Evolutionary conservation across 2,888 invertebrate genomes (phyloP).

Genomic region (Lochmaea crataegi): DNA sequence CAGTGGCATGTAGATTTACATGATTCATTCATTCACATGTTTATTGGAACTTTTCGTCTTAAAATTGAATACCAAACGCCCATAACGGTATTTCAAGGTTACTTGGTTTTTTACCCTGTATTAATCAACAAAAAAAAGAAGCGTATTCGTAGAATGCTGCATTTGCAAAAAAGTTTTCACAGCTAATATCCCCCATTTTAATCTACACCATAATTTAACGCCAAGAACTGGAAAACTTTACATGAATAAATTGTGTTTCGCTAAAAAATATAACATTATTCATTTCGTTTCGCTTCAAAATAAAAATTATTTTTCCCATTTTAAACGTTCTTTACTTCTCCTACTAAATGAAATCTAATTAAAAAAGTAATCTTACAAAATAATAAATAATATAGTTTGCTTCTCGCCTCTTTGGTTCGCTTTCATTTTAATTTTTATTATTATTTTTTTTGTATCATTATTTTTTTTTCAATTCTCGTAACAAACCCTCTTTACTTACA

Average conservation of each 20-base stretch:
- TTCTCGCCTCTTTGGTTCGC: conserved; percentile 32
- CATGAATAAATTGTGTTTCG: conserved; percentile 31
- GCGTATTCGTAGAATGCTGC: not conserved
- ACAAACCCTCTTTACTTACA: conserved; percentile 51
- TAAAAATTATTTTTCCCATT: conserved; percentile 6
- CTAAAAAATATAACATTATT: conserved; percentile 13
- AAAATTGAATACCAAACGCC: too few species aligned
- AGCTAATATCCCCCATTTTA: conserved; percentile 3
- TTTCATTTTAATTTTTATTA: not conserved
- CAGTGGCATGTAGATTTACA: too few species aligned
- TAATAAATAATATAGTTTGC: conserved; percentile 51
- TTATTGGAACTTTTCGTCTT: too few species aligned
- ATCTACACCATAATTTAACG: not conserved
- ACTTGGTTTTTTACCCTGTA: too few species aligned
- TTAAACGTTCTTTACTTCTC: conserved; percentile 15
- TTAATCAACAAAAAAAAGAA: not conserved
- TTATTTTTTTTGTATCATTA: not conserved
- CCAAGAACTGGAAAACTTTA: conserved; percentile 10
- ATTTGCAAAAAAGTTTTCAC: not conserved
- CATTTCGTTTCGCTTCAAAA: conserved; percentile 8
- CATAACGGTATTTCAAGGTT: not conserved
- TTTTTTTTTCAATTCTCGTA: conserved; percentile 35
- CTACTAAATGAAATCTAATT: conserved; percentile 49
- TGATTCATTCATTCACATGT: too few species aligned
- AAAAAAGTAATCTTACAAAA: conserved; percentile 54